Evolutionary conservation across 2,797 vertebrate genomes (phyloP).

Genomic region (Microtus californicus): DNA sequence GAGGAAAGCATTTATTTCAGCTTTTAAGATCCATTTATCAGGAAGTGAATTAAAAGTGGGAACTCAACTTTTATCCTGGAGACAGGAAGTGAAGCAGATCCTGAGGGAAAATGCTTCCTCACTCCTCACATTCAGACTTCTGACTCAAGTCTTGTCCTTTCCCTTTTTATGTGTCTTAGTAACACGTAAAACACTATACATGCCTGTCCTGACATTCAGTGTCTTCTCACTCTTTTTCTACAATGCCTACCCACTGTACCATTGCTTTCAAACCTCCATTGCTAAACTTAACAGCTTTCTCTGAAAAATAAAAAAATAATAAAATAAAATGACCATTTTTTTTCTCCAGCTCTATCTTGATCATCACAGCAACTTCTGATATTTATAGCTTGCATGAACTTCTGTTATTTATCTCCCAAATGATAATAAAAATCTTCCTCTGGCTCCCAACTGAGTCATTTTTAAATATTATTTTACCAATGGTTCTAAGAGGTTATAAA

Average conservation of each 20-base stretch:
- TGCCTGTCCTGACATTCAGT: not conserved
- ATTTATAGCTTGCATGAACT: not conserved
- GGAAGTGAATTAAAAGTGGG: not conserved
- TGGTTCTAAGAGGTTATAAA: not conserved
- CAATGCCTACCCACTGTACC: not conserved
- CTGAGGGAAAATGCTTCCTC: not conserved
- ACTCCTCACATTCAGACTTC: not conserved
- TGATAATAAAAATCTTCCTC: not conserved
- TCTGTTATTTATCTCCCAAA: not conserved
- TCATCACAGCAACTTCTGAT: not conserved
- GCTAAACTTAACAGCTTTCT: not conserved
- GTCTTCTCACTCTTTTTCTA: not conserved
- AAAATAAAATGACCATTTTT: not conserved
- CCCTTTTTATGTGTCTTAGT: not conserved
- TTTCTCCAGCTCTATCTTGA: not conserved
- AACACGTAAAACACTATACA: not conserved
- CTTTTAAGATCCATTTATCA: not conserved
- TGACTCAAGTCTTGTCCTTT: not conserved
- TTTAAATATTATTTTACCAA: not conserved
- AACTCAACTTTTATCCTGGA: not conserved
- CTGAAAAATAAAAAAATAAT: too few relatives aligned
- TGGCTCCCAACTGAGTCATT: not conserved
- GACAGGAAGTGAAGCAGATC: not conserved
- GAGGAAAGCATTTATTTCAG: not conserved
- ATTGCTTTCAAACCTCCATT: not conserved